Evolutionary conservation across 1,140 invertebrate species (phyloP).

Genomic region (Leguminivora glycinivorella): DNA sequence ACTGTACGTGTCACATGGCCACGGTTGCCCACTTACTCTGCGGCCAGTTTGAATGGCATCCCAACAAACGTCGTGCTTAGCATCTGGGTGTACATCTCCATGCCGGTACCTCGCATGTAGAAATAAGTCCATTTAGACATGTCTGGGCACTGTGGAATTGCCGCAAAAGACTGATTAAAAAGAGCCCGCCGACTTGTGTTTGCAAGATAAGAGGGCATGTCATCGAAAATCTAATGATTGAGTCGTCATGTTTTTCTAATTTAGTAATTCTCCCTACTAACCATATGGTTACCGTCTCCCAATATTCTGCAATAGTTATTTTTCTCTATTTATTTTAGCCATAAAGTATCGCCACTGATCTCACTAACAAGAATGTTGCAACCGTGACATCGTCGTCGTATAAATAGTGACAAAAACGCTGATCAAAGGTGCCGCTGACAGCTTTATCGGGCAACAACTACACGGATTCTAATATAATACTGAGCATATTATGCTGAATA

Average conservation of each 20-base stretch:
- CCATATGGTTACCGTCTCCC: not conserved
- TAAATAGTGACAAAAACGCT: not conserved
- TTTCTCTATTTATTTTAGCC: not conserved
- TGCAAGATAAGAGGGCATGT: not conserved
- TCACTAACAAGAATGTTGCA: not conserved
- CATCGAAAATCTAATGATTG: not conserved
- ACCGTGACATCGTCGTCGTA: not conserved
- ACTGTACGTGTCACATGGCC: slow-evolving; percentile 46
- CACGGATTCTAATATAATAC: not conserved
- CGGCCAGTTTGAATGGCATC: slow-evolving; percentile 98
- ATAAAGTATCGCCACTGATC: not conserved
- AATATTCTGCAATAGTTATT: not conserved
- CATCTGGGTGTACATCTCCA: slow-evolving; percentile 99
- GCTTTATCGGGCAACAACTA: not conserved
- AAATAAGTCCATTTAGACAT: slow-evolving; percentile 99
- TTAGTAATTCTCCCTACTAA: not conserved
- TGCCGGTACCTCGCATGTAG: slow-evolving; percentile 98
- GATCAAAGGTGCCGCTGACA: not conserved
- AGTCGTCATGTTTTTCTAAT: not conserved
- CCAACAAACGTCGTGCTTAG: slow-evolving; percentile 97
- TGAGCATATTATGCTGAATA: not conserved
- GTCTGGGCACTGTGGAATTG: slow-evolving; percentile 89
- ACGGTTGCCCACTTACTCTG: slow-evolving; percentile 92
- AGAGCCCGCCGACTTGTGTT: not conserved
- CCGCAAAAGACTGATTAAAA: slow-evolving; percentile 49